Conservation (phyloP, 2,113 vertebrate species). For the Neodon shergylaensis region DNA sequence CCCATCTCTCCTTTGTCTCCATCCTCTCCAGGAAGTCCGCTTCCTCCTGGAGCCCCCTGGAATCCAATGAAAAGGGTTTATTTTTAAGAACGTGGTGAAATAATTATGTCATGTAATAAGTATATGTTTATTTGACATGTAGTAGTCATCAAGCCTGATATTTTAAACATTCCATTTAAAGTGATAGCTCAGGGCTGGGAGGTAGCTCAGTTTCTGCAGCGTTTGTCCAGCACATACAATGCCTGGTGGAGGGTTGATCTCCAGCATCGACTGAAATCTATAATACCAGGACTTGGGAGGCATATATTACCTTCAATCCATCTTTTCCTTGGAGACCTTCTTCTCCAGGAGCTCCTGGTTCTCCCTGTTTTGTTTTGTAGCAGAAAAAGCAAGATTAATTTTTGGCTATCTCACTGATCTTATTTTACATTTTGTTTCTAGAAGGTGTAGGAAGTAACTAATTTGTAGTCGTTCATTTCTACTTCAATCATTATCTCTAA, state of each 20-base stretch:
- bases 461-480: background rate
- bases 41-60: constrained; percentile 92
- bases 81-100: background rate
- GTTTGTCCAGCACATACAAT: background rate
- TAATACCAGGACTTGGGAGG: background rate
- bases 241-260: background rate
- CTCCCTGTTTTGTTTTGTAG: constrained; percentile 88
- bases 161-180: constrained; percentile 46
- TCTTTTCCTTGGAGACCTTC: constrained; percentile 97
- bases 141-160: background rate
- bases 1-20: constrained; percentile 93
- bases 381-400: constrained; percentile 51
- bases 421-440: background rate
- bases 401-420: background rate
- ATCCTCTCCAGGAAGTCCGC: constrained; percentile 89
- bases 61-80: constrained; percentile 27
- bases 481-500: constrained; percentile 16
- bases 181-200: constrained; percentile 72
- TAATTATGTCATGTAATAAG: constrained; percentile 1
- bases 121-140: background rate
- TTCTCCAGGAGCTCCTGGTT: constrained; percentile 92
- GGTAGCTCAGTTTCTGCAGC: background rate
- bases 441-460: background rate
- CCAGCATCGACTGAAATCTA: background rate
- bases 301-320: constrained; percentile 91